A percentile compares a stretch with the other conserved stretches of the same genome.
Conservation (phyloP, 2,797 vertebrate species). For the Meriones psammophilus region DNA sequence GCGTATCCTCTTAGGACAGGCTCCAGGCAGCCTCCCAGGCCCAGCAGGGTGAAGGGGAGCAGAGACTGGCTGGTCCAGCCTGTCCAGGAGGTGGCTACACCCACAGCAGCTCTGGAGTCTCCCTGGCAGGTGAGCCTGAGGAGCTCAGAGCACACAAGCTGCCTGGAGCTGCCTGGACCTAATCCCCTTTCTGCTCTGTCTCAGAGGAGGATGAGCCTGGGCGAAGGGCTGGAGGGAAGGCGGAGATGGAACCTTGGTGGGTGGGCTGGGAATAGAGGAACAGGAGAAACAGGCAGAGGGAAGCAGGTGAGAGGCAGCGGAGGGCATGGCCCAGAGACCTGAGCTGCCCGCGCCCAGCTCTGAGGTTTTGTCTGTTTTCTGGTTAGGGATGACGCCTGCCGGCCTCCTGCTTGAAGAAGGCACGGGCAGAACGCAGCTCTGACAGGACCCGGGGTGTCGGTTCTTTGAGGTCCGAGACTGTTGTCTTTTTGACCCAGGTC, state of each 20-base stretch:
- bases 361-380: background rate
- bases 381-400: background rate
- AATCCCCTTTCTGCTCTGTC: background rate
- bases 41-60: constrained; percentile 4
- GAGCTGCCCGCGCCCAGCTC: background rate
- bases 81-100: constrained; percentile 63
- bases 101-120: constrained; percentile 20
- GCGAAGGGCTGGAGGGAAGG: background rate
- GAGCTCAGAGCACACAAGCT: constrained; percentile 8
- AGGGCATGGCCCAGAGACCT: background rate
- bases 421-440: background rate
- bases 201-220: background rate
- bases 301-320: background rate
- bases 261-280: background rate
- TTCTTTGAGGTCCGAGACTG: background rate
- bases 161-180: background rate
- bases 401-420: background rate
- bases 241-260: background rate
- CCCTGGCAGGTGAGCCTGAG: background rate
- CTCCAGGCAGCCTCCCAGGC: background rate
- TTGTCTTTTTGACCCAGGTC: background rate
- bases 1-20: background rate
- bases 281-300: too few relatives aligned
- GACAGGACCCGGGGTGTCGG: background rate
- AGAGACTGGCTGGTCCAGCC: constrained; percentile 51